These are phyloP conservation scores for Bufo gargarizans DNA, from an alignment of 2,113 vertebrate species.

Conservation along the genomic window DNA sequence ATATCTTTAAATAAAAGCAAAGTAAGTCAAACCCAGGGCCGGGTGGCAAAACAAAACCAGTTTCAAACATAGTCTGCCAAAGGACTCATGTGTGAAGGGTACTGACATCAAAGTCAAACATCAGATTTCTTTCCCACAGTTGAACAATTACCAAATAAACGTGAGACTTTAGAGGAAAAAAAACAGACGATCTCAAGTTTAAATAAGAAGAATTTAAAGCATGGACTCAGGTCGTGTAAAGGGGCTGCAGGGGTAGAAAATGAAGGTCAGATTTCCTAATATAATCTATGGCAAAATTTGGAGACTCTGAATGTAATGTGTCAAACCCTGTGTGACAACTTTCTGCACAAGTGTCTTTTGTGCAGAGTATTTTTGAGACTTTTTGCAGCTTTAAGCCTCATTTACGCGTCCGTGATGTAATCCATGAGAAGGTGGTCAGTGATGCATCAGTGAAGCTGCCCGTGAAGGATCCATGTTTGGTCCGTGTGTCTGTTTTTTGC, in stretches of 20 bases:
- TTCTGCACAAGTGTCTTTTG: no score
- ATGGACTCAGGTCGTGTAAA: neutral
- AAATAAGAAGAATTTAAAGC: neutral
- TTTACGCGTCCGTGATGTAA: no score
- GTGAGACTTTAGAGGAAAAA: slow-evolving; percentile 5
- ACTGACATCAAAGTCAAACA: slow-evolving; percentile 47
- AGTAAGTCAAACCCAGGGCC: slow-evolving; percentile 39
- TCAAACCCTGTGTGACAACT: no score
- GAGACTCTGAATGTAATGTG: neutral
- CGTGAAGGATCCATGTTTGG: no score
- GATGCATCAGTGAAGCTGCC: no score
- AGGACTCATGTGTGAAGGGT: slow-evolving; percentile 38
- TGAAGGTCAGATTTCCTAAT: neutral
- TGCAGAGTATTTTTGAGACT: no score
- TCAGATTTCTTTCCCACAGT: slow-evolving; percentile 46
- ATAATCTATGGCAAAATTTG: neutral
- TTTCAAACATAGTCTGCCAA: slow-evolving; percentile 33
- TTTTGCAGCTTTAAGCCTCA: no score
- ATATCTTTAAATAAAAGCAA: slow-evolving; percentile 52
- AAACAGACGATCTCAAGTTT: slow-evolving; percentile 13
- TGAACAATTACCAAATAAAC: slow-evolving; percentile 47
- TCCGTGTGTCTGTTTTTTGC: no score
- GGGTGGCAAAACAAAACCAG: slow-evolving; percentile 45
- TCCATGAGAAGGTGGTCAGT: no score
- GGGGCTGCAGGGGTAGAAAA: neutral